These are phyloP conservation scores for Oxygymnocypris stewartii DNA, from an alignment of 2,113 vertebrate genomes.

Conservation along the genomic window DNA sequence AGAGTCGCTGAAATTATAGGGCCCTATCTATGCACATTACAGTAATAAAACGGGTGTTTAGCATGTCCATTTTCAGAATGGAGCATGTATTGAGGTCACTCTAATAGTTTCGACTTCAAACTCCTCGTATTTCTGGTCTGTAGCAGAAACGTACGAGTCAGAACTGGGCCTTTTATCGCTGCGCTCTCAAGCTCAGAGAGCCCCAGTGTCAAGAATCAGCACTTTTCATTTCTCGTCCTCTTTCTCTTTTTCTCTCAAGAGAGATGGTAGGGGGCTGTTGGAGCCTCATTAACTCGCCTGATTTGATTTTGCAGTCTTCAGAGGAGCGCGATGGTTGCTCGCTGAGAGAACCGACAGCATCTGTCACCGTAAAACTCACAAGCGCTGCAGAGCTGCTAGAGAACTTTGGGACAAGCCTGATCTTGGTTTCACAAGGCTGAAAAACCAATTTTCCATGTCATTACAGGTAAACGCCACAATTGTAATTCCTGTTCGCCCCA, in stretches of 20 bases:
- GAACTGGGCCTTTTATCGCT: constrained; percentile 55
- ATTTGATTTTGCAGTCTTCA: constrained; percentile 2
- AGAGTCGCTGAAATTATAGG: too few species aligned
- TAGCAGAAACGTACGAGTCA: constrained; percentile 60
- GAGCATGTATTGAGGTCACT: neutral
- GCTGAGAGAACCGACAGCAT: neutral
- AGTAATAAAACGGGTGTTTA: neutral
- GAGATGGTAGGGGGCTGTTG: constrained; percentile 12
- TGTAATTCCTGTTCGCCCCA: neutral
- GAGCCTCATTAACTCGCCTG: constrained; percentile 29
- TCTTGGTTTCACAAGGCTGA: neutral
- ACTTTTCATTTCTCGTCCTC: constrained; percentile 54
- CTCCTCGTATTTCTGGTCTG: constrained; percentile 15
- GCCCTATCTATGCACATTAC: neutral
- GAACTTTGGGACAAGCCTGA: neutral
- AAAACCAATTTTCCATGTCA: constrained; percentile 16
- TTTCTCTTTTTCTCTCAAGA: constrained; percentile 8
- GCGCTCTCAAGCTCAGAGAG: constrained; percentile 51
- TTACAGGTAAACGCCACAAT: neutral
- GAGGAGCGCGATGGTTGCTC: neutral
- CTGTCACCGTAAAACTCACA: neutral
- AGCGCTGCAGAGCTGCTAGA: neutral
- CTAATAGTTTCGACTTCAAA: neutral
- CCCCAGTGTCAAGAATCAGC: constrained; percentile 57
- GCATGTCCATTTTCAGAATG: neutral